These are phyloP conservation scores for Macropis europaea DNA, from an alignment of 2,888 invertebrate genomes.

Conservation along the genomic window DNA sequence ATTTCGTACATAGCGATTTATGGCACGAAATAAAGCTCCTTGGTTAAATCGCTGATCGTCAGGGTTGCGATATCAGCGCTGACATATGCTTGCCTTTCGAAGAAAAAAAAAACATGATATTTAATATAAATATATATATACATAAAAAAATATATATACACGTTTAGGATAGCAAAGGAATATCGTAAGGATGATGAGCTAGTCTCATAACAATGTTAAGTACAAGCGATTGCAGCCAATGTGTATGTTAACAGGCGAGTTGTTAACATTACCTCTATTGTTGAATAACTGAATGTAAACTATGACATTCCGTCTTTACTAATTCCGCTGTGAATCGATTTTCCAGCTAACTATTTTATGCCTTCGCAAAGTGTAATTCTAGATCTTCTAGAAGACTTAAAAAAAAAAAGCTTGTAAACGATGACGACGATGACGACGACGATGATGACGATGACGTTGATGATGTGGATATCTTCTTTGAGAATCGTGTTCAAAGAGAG, in stretches of 20 bases:
- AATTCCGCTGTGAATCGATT: constrained; percentile 61
- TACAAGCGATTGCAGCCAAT: constrained; percentile 72
- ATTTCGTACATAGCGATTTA: constrained; percentile 59
- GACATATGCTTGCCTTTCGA: constrained; percentile 73
- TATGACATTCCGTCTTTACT: constrained; percentile 64
- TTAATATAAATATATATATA: constrained; percentile 60
- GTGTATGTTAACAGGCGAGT: constrained; percentile 44
- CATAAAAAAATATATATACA: constrained; percentile 42
- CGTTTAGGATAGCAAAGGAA: constrained; percentile 49
- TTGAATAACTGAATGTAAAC: constrained; percentile 54
- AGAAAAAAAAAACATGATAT: constrained; percentile 58
- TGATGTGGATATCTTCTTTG: constrained; percentile 59
- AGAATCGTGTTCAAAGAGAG: constrained; percentile 47
- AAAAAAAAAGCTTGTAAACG: constrained; percentile 46
- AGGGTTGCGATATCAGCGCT: constrained; percentile 34
- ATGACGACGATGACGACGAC: constrained; percentile 12
- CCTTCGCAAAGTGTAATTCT: constrained; percentile 59
- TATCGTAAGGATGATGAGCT: constrained; percentile 70
- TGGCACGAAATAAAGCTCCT: constrained; percentile 49
- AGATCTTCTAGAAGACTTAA: constrained; percentile 46
- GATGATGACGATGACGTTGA: constrained; percentile 10
- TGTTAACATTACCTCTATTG: constrained; percentile 59
- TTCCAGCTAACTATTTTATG: constrained; percentile 60
- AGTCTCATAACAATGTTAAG: constrained; percentile 73
- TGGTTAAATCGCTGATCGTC: constrained; percentile 48